Base-by-base conservation (phyloP, 2,797 vertebrate species). In the Mastacembelus armatus region DNA sequence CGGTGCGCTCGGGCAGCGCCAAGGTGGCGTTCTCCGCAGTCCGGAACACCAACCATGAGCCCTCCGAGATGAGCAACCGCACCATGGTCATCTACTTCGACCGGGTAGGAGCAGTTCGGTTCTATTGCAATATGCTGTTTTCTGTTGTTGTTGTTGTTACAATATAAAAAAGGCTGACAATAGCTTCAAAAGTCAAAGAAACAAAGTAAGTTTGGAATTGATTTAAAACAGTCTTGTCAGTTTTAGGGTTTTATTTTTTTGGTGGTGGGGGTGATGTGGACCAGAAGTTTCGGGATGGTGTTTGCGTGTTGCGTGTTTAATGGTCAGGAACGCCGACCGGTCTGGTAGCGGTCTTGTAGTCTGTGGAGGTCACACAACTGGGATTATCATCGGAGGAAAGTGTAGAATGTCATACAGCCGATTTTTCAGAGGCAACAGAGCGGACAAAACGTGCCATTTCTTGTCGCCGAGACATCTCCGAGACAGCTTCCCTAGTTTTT, bases 31-130 rank as follows among this genome's bases (percentile, higher is more conserved):
- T 98, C 92, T 98, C 97, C 32, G 97, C 96, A 57, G 96, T 96
- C 44, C 92, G 97, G 69, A 98, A 96, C 95, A 99, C 96, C 85
- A 98, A 99, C 94, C 97, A 98, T 71, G 97, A 99, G 74, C 97
- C 97, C 43, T 98, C 97, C 40, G 97, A 99, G 94, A 99, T 99
- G 97, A 98, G 96, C 91, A 99, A 98, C 87, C 95, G 96, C 67
- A 97, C 97, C 59, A 98, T 98, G 96, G 96, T 97, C 88, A 99
- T 99, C 92, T 99, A 99, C 92, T 99, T 99, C 83, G 97, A 99
- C 89, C 96, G 95, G 96, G 97, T 99, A 93, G 30, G 89, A 54
- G 5, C 8, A 19, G 40, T 2, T 40, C 3, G n/a, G 7, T 40
- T 10, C 10, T 40, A 6, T 40, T 40, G 7, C 19, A 18, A 1